Evolutionary conservation across 2,888 invertebrate genomes (phyloP), one percentile per base, ranked within the genome.

Genomic region (Eupithecia subumbrata): DNA sequence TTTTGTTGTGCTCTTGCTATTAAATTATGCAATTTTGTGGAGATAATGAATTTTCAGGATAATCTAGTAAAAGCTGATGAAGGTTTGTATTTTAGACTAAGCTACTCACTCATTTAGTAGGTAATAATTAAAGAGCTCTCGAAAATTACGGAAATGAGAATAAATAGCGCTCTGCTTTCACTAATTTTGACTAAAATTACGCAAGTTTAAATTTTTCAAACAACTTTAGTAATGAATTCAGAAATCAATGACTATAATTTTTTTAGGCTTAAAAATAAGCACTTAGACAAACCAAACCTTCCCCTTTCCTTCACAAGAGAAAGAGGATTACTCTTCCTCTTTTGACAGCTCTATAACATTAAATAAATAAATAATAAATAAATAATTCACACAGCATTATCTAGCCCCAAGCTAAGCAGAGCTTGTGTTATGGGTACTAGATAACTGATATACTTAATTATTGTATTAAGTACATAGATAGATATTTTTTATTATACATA

Each of bases 21-120:
- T 37, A 72, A 72, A 72, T 71, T 75, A 74, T 66, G 45, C 70
- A 71, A 56, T 56, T 76, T 63, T 63, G n/a, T 64, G 25, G 12
- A 71, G 18, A 63, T 71, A 63, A 71, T 48, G 30, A 72, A 67
- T 72, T 72, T 72, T 72, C 66, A 43, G 52, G 40, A 40, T 68
- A 25, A 37, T 37, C n/a, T 73, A 25, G 30, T 72, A 68, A 72
- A 64, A 66, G n/a, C 25, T 72, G 48, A 64, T 25, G 71, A 68
- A 43, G 68, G 22, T 43, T 43, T 67, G n/a, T 40, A 11, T 40
- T 67, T 68, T 14, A 68, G 25, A 40, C 68, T 22, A 22, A 16
- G 40, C 40, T 68, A 43, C 7, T 40, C 5, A 37, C 18, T 18
- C 4, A 18, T 43, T 66, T 37, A 37, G 37, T 30, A 63, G 18